Evolutionary conservation across 2,113 vertebrate species (phyloP), one percentile per base, ranked within the genome.

Genomic region (Oenanthe melanoleuca): DNA sequence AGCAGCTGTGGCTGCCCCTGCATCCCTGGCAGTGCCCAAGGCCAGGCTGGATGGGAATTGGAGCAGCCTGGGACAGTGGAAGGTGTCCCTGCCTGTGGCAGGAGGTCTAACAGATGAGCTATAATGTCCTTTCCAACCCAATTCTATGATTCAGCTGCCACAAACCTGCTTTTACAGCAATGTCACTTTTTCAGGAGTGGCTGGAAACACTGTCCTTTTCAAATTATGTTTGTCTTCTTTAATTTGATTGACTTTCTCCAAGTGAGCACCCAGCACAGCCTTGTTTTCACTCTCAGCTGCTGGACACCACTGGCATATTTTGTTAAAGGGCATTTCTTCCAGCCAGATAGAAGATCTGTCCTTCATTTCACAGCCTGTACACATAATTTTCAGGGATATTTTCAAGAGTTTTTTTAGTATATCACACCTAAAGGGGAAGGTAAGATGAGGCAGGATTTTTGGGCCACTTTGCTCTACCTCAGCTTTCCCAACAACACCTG

Each of bases 31-130:
- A 81, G 69, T 45, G 61, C 0, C 53, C 38, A 3, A 18, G 61
- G 37, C 33, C 52, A 66, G 37, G 19, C 0, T 73, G 67, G 53
- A 53, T 0, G 3, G 28, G 28, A 16, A 11, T 67, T 12, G 53
- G 45, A 53, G n/a, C 24, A 29, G 0, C 16, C 5, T 75, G 53
- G 61, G 29, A 3, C 0, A 13, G 7, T 25, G 47, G 45, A 0
- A 74, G 4, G 4, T 38, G n/a, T 74, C 28, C 60, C 53, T 66
- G 69, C 6, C 6, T 7, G 12, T 29, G 33, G 15, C 24, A 25
- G 15, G 16, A 7, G 3, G 0, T 21, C 45, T 16, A 18, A 22
- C 3, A 3, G 9, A 10, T 19, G 24, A 47, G 2, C 25, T 61
- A 4, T 11, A 18, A 31, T 2, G 3, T 26, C n/a, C 4, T 38